Base-by-base conservation (phyloP, 1,140 invertebrate genomes). In the Panagrolaimus sp. region DNA sequence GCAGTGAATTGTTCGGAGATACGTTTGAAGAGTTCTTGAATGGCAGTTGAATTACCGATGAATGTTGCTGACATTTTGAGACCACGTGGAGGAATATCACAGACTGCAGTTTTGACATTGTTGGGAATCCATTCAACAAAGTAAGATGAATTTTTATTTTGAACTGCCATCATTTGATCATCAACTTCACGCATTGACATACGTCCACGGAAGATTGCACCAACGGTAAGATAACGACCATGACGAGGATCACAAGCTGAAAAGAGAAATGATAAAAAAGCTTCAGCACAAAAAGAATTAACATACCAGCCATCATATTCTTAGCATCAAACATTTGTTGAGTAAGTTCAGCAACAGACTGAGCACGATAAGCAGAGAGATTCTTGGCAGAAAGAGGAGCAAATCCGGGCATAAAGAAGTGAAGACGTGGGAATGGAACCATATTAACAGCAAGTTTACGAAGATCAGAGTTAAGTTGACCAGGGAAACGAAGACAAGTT, bases 391-490 rank as follows among this genome's bases (percentile, higher is more conserved):
- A 94, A 0, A 96, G 47, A 12, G 94, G 93, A 9, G 93, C 93
- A 83, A 96, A 96, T 14, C 93, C 93, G 44, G 93, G 93, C 89
- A 94, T 94, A 84, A 94, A 96, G 88, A 96, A 96, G 84, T 96
- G 93, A 8, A 96, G 88, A 81, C 94, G 89, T 24, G 94, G 94
- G 81, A 88, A 96, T 65, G 93, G 94, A 45, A 96, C 93, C 93
- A 96, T 96, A 85, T 96, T 96, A 17, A 96, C 94, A 38, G 94
- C 94, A 73, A 96, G 77, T 87, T 96, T 96, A 66, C 94, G 87
- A 48, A 96, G 86, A 87, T 96, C 94, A 62, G 94, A 92, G 73
- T 89, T 88, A 69, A 88, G 72, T 74, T 88, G 87, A 62, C 87
- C 87, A 28, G 87, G 87, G 75, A 88, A 88, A 47, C 88, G 83